Evolutionary conservation across 2,113 vertebrate genomes (phyloP), one percentile per base, ranked within the genome.

Genomic region (Callopanchax toddi): DNA sequence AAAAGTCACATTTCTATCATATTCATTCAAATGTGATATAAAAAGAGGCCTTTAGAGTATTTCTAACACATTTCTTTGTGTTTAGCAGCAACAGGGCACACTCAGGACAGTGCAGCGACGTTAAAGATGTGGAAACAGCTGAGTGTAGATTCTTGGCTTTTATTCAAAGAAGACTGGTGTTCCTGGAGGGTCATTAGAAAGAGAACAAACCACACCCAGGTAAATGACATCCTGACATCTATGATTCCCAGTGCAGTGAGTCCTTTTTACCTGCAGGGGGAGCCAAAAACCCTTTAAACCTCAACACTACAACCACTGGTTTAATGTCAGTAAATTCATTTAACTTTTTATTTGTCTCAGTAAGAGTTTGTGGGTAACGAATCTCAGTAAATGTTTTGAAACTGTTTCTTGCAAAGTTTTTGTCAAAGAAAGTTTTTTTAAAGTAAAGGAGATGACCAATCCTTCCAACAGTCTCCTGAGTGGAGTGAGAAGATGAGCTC

Each of bases 201-300:
- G 10, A 42, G 37, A 66, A 2, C 20, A 64, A 22, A 51, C 60
- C 57, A 6, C 56, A 21, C 60, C 55, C 37, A 5, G 10, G 36
- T 5, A 20, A 20, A 51, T 12, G 0, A 11, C 3, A 0, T 66
- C 13, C 5, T 34, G 40, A 46, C 49, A 32, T 39, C 40, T 44
- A n/a, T 7, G 25, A 20, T 17, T 20, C n/a, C 17, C 6, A 18
- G 2, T 70, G 64, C 45, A 63, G 11, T 34, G 2, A 3, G 17
- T 0, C 1, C 0, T 0, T 1, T 10, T 12, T 0, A 42, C 70
- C 83, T 25, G 63, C 57, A 67, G 76, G 16, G 23, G 54, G 54
- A 20, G 34, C n/a, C 9, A 9, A 5, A 46, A 37, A 37, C 36
- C 36, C 36, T 37, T 37, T 37, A 12, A 37, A 37, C 36, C 1